Evolutionary conservation across 2,113 vertebrate species (phyloP).

Genomic region (Poeciliopsis prolifica): DNA sequence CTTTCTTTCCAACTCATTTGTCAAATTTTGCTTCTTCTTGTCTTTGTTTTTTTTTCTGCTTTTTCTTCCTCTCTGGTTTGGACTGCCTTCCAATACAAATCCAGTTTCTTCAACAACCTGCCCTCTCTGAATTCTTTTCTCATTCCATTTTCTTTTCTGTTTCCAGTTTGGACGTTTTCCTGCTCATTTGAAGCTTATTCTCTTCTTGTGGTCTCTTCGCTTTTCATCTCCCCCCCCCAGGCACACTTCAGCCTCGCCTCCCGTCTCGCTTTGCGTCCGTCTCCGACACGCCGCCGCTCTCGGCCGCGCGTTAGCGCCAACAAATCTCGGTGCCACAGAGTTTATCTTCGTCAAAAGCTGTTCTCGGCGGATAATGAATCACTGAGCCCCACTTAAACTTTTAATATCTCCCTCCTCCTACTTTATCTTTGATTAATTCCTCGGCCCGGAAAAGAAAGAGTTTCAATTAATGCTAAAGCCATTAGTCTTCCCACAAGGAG

Average conservation of each 20-base stretch:
- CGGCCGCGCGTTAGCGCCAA: conserved; percentile 53
- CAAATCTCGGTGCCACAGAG: conserved; percentile 56
- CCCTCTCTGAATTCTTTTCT: no score
- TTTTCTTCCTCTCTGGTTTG: background rate
- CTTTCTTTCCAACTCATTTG: background rate
- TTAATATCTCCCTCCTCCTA: conserved; percentile 79
- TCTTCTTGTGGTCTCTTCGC: background rate
- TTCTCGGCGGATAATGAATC: conserved; percentile 69
- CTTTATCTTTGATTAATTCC: conserved; percentile 81
- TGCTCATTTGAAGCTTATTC: background rate
- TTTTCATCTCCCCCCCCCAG: no score
- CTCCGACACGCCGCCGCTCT: conserved; percentile 9
- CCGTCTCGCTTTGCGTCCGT: background rate
- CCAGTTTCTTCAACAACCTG: background rate
- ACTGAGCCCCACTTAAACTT: conserved; percentile 78
- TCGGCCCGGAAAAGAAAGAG: conserved; percentile 72
- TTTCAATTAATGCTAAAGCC: conserved; percentile 82
- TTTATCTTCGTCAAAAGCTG: conserved; percentile 73
- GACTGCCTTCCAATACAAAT: background rate
- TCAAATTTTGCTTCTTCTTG: background rate
- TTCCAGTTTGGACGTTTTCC: background rate
- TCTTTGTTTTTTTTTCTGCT: background rate
- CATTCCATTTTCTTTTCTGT: background rate
- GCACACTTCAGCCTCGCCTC: no score
- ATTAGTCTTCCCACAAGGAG: conserved; percentile 78